These are phyloP conservation scores for Lophius americanus DNA, from an alignment of 2,797 vertebrate species.

Conservation along the genomic window DNA sequence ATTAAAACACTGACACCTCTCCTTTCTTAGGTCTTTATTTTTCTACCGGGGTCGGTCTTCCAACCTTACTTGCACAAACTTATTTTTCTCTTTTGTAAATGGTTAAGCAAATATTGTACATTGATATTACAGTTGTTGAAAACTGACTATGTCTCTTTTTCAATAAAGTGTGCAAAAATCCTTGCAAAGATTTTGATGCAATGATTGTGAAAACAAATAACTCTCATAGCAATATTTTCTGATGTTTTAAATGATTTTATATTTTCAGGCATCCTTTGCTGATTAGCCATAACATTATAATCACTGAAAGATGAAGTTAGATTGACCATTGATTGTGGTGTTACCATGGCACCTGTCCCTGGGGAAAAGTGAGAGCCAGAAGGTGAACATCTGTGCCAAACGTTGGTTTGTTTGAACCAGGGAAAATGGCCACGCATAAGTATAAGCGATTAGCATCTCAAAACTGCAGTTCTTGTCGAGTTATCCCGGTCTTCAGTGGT, in stretches of 20 bases:
- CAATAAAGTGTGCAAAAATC: slow-evolving; percentile 84
- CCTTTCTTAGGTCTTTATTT: slow-evolving; percentile 82
- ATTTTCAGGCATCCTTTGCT: no score
- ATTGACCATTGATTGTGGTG: no score
- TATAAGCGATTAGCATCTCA: no score
- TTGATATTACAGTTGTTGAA: slow-evolving; percentile 73
- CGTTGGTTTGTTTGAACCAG: no score
- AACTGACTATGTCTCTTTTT: slow-evolving; percentile 86
- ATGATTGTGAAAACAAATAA: slow-evolving; percentile 27
- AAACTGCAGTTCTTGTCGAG: no score
- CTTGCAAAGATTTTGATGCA: slow-evolving; percentile 17
- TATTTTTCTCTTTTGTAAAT: slow-evolving; percentile 79
- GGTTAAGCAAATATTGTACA: slow-evolving; percentile 82
- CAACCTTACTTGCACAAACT: slow-evolving; percentile 89
- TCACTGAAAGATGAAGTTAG: no score
- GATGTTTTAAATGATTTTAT: neutral
- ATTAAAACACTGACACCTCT: slow-evolving; percentile 59
- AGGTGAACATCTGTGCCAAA: no score
- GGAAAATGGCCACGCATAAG: no score
- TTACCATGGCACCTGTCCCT: slow-evolving; percentile 40
- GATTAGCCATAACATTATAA: no score
- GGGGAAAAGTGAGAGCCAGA: neutral
- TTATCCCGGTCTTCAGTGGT: no score
- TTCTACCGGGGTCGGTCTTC: slow-evolving; percentile 92
- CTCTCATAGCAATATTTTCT: no score